These are phyloP conservation scores for Escarpia spicata DNA, from an alignment of 2,888 invertebrate species.

Conservation along the genomic window DNA sequence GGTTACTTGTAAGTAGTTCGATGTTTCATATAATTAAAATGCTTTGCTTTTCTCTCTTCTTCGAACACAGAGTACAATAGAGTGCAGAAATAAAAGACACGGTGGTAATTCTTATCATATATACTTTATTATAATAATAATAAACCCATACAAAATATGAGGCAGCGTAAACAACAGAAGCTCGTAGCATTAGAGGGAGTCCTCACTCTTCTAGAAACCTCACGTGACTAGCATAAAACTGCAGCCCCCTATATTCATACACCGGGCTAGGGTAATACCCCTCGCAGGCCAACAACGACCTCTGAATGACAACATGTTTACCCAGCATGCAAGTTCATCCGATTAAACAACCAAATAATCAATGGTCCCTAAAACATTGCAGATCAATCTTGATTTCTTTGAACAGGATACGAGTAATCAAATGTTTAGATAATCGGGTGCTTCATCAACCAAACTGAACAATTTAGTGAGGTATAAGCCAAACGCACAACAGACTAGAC, in stretches of 20 bases:
- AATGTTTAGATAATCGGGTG: neutral
- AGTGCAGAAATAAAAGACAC: neutral
- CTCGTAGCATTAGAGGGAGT: neutral
- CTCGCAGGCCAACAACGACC: neutral
- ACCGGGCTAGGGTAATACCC: neutral
- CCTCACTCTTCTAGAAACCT: slow-evolving; percentile 10
- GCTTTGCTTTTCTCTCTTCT: no score
- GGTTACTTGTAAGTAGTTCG: no score
- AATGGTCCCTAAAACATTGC: neutral
- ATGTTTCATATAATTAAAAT: no score
- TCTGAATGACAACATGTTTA: neutral
- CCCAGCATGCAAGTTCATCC: slow-evolving; percentile 3
- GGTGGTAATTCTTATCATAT: neutral
- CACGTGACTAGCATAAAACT: slow-evolving; percentile 16
- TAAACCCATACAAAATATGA: slow-evolving; percentile 16
- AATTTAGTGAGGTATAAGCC: neutral
- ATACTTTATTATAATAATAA: neutral
- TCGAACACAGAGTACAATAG: no score
- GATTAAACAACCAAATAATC: neutral
- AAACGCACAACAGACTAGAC: neutral
- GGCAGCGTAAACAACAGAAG: neutral
- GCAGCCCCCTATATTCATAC: slow-evolving; percentile 4
- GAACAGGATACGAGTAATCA: neutral
- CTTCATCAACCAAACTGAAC: neutral
- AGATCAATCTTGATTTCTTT: slow-evolving; percentile 1